phyloP scores from a whole-genome alignment of 92 coral and sea anemone species.

The Nematostella vectensis region DNA sequence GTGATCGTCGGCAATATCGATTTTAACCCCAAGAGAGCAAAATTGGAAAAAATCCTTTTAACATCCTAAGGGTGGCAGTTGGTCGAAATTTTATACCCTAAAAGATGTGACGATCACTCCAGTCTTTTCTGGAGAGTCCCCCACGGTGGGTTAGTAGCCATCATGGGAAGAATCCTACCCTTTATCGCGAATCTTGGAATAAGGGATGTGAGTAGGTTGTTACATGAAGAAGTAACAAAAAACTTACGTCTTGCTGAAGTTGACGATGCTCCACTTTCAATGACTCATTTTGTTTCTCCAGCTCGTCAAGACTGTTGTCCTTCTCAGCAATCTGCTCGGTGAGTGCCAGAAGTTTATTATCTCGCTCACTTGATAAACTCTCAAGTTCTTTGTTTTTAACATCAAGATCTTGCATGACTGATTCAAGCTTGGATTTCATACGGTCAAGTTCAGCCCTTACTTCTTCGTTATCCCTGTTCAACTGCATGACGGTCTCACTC shows the following conservation, averaged over 20 bases:
- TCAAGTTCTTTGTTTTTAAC: constrained; percentile 46
- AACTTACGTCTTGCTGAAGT: constrained; percentile 63
- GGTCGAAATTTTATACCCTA: no score
- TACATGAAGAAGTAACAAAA: no score
- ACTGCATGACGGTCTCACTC: constrained; percentile 72
- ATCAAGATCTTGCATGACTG: constrained; percentile 30
- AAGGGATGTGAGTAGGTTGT: no score
- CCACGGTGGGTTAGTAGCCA: no score
- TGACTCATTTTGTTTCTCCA: constrained; percentile 38
- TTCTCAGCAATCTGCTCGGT: constrained; percentile 68
- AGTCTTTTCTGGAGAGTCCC: no score
- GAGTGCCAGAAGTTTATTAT: constrained; percentile 47
- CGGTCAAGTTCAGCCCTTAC: constrained; percentile 27
- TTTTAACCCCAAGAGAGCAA: no score
- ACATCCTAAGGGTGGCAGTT: no score
- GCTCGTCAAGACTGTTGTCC: constrained; percentile 52
- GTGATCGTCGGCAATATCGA: no score
- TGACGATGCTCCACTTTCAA: constrained; percentile 41
- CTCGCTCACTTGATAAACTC: constrained; percentile 47
- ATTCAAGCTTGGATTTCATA: constrained; percentile 23
- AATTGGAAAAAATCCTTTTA: no score
- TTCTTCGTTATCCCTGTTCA: constrained; percentile 58
- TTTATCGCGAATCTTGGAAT: no score
- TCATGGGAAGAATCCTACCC: no score
- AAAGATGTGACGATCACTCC: no score